Percentiles rank a stretch among this genome's conserved stretches.
These are phyloP conservation scores for Parascotia fuliginaria DNA, from an alignment of 2,888 invertebrate species.

Conservation along the genomic window DNA sequence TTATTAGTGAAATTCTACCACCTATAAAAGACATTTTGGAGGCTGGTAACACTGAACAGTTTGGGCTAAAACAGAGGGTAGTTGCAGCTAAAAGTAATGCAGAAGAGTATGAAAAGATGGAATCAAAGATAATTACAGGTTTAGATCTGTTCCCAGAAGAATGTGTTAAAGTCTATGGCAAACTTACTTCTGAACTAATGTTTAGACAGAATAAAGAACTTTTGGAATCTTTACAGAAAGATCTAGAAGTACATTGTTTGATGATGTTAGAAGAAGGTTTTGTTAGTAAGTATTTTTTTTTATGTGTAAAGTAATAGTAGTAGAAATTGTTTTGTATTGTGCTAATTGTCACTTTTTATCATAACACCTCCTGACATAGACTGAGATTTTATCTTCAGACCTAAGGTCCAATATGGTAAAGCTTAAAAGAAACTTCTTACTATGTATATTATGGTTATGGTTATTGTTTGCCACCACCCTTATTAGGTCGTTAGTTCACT, in stretches of 20 bases:
- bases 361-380: no score
- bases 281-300: conserved; percentile 64
- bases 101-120: conserved; percentile 54
- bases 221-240: conserved; percentile 65
- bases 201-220: conserved; percentile 78
- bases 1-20: conserved; percentile 72
- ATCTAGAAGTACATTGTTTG: conserved; percentile 72
- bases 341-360: no score
- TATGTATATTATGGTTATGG: no score
- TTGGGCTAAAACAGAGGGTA: conserved; percentile 60
- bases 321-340: no score
- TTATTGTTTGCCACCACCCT: no score
- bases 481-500: no score
- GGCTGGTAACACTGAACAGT: conserved; percentile 67
- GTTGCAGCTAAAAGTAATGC: conserved; percentile 46
- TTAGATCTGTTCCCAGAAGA: conserved; percentile 69
- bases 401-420: no score
- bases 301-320: no score
- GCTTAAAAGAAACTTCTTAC: no score
- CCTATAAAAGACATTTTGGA: conserved; percentile 66
- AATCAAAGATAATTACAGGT: conserved; percentile 64
- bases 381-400: no score
- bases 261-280: conserved; percentile 68
- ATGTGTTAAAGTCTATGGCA: conserved; percentile 71
- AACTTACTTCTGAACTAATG: conserved; percentile 74